A percentile compares a stretch with the other conserved stretches of the same genome.
phyloP scores from a whole-genome alignment of 2,797 vertebrate genomes.

The Lerista edwardsae region DNA sequence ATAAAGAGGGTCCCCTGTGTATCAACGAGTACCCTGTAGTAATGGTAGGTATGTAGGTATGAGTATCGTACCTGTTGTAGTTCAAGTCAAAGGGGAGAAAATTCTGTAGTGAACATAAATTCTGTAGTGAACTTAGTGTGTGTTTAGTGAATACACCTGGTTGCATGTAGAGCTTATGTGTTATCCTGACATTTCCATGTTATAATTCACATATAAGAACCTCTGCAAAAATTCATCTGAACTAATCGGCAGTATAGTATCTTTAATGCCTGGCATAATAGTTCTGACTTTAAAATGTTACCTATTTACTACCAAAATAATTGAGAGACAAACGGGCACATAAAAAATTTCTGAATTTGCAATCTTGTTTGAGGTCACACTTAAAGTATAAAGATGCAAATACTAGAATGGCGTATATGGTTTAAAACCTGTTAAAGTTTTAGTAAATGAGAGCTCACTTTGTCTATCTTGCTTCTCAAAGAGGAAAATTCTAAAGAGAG shows the following conservation, averaged over 20 bases:
- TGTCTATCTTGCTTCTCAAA: fast-evolving
- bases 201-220: background rate
- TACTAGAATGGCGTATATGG: background rate
- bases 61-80: background rate
- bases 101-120: background rate
- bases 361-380: background rate
- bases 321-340: background rate
- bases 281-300: background rate
- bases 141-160: background rate
- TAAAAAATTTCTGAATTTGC: background rate
- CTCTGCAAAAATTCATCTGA: background rate
- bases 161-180: background rate
- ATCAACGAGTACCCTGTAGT: too few relatives aligned
- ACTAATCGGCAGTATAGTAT: background rate
- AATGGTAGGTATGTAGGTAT: too few relatives aligned
- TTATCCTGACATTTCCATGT: background rate
- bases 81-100: background rate
- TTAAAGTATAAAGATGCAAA: conserved; percentile 4
- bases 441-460: background rate
- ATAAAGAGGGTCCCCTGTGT: too few relatives aligned
- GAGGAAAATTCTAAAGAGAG: background rate
- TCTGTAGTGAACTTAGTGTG: background rate
- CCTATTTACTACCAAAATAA: background rate
- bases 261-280: background rate
- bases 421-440: conserved; percentile 4